These are phyloP conservation scores for Phthorimaea operculella DNA, from an alignment of 1,140 invertebrate species.

Conservation along the genomic window DNA sequence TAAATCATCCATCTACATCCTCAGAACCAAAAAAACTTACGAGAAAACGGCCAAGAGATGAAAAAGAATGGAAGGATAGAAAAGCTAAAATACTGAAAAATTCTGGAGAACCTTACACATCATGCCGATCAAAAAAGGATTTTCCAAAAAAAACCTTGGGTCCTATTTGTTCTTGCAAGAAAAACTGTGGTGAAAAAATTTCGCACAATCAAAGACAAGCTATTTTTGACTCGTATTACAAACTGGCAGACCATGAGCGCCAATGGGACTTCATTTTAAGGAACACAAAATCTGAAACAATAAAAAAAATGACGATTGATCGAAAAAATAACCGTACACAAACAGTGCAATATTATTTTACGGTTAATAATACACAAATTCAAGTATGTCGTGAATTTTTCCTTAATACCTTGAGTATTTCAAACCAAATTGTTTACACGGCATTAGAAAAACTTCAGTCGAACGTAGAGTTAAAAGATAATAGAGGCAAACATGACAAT, in stretches of 20 bases:
- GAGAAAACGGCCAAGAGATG: conserved; percentile 15
- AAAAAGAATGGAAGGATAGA: conserved; percentile 12
- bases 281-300: conserved; percentile 12
- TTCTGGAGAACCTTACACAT: conserved; percentile 15
- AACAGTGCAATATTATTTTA: conserved; percentile 20
- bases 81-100: conserved; percentile 20
- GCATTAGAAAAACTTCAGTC: conserved; percentile 17
- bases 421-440: conserved; percentile 18
- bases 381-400: conserved; percentile 20
- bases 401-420: conserved; percentile 19
- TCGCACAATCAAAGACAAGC: conserved; percentile 1
- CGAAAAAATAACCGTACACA: conserved; percentile 21
- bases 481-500: conserved; percentile 19
- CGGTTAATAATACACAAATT: conserved; percentile 3
- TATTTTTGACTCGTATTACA: conserved; percentile 20
- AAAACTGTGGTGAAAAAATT: conserved; percentile 15
- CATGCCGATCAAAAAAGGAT: conserved; percentile 12
- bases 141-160: conserved; percentile 14
- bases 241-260: conserved; percentile 11
- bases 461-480: conserved; percentile 15
- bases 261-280: conserved; percentile 21
- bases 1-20: no score
- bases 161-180: conserved; percentile 18
- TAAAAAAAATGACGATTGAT: conserved; percentile 20
- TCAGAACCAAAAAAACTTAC: conserved; percentile 3